phyloP scores from a whole-genome alignment of 2,797 vertebrate genomes.

The Scomberomorus guttatus region DNA sequence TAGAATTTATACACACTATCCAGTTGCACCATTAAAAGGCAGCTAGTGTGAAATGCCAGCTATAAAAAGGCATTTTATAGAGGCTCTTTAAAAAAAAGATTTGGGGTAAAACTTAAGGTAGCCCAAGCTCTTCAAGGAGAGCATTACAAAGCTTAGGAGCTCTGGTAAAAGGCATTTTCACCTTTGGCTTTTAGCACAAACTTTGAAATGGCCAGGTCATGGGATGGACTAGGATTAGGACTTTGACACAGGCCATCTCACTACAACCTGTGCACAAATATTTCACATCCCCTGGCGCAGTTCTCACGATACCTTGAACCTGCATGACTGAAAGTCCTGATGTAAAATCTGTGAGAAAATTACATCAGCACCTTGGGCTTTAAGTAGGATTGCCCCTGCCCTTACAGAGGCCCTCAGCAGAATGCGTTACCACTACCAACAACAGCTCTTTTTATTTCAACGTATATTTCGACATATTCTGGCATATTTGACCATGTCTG shows the following conservation, averaged over 20 bases:
- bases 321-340: slow-evolving; percentile 38
- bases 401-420: slow-evolving; percentile 14
- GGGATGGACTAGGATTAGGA: slow-evolving; percentile 35
- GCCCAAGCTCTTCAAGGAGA: background rate
- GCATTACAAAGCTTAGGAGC: background rate
- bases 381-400: slow-evolving; percentile 23
- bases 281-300: slow-evolving; percentile 6
- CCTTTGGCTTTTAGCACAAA: slow-evolving; percentile 31
- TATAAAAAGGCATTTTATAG: slow-evolving; percentile 6
- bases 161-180: slow-evolving; percentile 25
- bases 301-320: slow-evolving; percentile 50
- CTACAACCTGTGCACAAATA: slow-evolving; percentile 5
- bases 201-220: slow-evolving; percentile 21
- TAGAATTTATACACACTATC: slow-evolving; percentile 37
- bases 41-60: slow-evolving; percentile 1
- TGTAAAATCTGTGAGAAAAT: slow-evolving; percentile 46
- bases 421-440: slow-evolving; percentile 18
- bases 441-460: background rate
- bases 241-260: slow-evolving; percentile 24
- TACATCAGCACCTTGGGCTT: slow-evolving; percentile 43
- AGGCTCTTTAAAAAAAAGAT: background rate
- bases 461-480: background rate
- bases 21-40: slow-evolving; percentile 1
- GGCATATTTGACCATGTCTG: no score
- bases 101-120: slow-evolving; percentile 5